A percentile compares a stretch with the other conserved stretches of the same genome.
phyloP scores from a whole-genome alignment of 2,888 invertebrate genomes.

The Subacronicta megacephala region DNA sequence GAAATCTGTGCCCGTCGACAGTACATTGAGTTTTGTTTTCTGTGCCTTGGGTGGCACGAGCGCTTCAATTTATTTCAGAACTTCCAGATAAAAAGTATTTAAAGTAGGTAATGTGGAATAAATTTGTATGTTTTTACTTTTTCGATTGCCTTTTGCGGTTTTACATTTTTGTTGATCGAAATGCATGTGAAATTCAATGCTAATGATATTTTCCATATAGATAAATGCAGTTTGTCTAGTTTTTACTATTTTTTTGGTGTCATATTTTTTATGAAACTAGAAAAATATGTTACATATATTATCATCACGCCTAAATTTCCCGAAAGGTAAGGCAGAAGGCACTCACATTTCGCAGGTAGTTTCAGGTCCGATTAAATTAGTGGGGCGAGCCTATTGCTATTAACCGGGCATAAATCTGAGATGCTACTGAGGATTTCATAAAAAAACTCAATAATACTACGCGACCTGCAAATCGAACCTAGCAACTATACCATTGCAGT shows the following conservation, averaged over 20 bases:
- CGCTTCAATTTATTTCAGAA: constrained; percentile 62
- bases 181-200: constrained; percentile 53
- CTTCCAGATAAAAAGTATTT: constrained; percentile 66
- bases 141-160: constrained; percentile 44
- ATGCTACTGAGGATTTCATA: too few relatives aligned
- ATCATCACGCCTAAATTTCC: too few relatives aligned
- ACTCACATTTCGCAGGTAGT: too few relatives aligned
- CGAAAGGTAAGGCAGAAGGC: too few relatives aligned
- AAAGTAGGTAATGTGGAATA: constrained; percentile 62
- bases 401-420: too few relatives aligned
- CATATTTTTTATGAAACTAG: too few relatives aligned
- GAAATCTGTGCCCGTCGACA: constrained; percentile 51
- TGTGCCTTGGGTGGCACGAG: constrained; percentile 61
- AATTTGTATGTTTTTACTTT: constrained; percentile 49
- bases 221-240: constrained; percentile 16
- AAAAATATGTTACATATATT: too few relatives aligned
- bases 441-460: too few relatives aligned
- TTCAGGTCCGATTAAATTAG: too few relatives aligned
- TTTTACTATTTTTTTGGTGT: constrained; percentile 6
- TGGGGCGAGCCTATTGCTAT: too few relatives aligned
- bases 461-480: too few relatives aligned
- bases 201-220: constrained; percentile 48
- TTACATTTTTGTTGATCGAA: constrained; percentile 51
- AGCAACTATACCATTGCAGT: too few relatives aligned
- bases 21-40: constrained; percentile 58